A percentile compares a stretch with the other conserved stretches of the same genome.
These are phyloP conservation scores for Drosophila eohydei DNA, from an alignment of 2,888 invertebrate genomes.

Conservation along the genomic window DNA sequence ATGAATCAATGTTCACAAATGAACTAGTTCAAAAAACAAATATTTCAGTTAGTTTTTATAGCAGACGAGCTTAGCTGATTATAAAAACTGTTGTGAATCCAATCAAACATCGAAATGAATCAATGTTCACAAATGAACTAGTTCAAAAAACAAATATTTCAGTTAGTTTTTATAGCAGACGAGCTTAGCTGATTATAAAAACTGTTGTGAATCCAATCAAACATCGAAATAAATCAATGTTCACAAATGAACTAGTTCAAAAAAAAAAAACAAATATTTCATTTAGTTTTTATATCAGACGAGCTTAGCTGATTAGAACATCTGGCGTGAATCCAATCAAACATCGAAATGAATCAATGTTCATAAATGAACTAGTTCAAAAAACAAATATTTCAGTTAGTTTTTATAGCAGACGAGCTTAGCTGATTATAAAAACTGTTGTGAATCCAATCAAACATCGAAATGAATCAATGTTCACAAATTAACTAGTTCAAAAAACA, in stretches of 20 bases:
- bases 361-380: neutral
- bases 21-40: neutral
- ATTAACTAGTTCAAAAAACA: neutral
- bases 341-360: neutral
- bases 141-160: no score
- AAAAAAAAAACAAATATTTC: neutral
- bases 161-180: no score
- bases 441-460: neutral
- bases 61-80: neutral
- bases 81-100: no score
- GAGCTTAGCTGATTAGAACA: no score
- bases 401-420: neutral
- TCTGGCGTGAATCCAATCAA: accelerated
- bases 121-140: neutral
- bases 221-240: no score
- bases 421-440: no score
- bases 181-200: no score
- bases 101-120: neutral
- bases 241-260: neutral
- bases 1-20: neutral
- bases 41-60: neutral
- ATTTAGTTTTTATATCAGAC: neutral
- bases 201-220: neutral
- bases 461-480: neutral
- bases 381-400: neutral